Evolutionary conservation across 2,888 invertebrate genomes (phyloP).

Genomic region (Melieria picta): DNA sequence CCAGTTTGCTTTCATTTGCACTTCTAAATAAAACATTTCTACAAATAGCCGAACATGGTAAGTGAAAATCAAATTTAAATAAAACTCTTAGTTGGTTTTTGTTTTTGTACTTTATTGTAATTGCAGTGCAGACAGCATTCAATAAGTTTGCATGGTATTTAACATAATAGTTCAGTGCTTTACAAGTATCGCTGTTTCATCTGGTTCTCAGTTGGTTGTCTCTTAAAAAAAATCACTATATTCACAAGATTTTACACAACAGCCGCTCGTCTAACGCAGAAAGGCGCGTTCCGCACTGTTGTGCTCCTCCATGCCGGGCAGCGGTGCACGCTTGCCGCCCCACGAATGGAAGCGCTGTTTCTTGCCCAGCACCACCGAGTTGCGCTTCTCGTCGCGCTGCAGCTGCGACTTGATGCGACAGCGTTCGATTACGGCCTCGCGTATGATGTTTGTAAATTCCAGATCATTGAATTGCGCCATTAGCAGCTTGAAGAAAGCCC

Average conservation of each 20-base stretch:
- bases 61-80: not conserved
- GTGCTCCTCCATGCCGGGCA: not conserved
- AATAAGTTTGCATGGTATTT: conserved; percentile 4
- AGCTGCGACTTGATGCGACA: conserved; percentile 56
- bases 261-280: too few species aligned
- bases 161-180: not conserved
- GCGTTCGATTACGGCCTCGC: conserved; percentile 60
- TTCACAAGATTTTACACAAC: not conserved
- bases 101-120: conserved; percentile 35
- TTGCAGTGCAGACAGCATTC: conserved; percentile 25
- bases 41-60: conserved; percentile 7
- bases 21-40: conserved; percentile 1
- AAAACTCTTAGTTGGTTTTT: not conserved
- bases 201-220: not conserved
- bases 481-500: conserved; percentile 61
- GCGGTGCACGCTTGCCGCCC: conserved; percentile 62
- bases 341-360: conserved; percentile 66
- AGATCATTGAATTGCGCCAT: conserved; percentile 63
- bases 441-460: conserved; percentile 58
- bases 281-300: too few species aligned
- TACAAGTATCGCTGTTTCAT: not conserved
- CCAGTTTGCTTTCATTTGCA: not conserved
- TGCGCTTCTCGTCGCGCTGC: conserved; percentile 60
- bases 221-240: conserved; percentile 1
- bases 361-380: conserved; percentile 61